phyloP scores from a whole-genome alignment of 2,888 invertebrate genomes.

The Dolichomitus sp. region DNA sequence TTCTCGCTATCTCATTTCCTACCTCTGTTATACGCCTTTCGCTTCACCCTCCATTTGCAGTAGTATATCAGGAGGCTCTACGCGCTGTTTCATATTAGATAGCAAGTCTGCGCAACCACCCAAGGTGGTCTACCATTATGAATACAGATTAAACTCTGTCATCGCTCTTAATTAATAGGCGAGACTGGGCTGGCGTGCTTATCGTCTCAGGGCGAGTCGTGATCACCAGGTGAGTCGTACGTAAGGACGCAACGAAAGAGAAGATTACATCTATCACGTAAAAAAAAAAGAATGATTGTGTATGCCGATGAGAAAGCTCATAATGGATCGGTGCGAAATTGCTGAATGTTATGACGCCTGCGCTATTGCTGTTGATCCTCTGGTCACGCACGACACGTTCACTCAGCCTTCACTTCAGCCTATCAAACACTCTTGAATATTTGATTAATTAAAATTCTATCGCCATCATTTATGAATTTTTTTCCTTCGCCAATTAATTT shows the following conservation, averaged over 20 bases:
- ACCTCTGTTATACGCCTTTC: neutral
- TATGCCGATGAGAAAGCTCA: conserved; percentile 16
- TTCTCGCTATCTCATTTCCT: conserved; percentile 7
- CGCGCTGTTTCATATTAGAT: conserved; percentile 52
- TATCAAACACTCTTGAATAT: neutral
- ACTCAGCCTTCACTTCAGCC: neutral
- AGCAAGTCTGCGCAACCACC: conserved; percentile 12
- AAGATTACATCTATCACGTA: conserved; percentile 30
- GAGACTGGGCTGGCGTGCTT: conserved; percentile 43
- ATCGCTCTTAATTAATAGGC: conserved; percentile 63
- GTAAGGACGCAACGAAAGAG: conserved; percentile 4
- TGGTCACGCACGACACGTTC: conserved; percentile 48
- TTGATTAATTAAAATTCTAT: conserved; percentile 6
- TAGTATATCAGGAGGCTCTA: conserved; percentile 33
- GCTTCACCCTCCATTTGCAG: neutral
- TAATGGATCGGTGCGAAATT: conserved; percentile 59
- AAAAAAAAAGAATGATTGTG: conserved; percentile 8
- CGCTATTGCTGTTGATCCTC: neutral
- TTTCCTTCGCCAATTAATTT: neutral
- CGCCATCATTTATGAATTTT: neutral
- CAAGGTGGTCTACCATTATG: conserved; percentile 29
- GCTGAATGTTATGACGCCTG: conserved; percentile 10
- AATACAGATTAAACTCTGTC: conserved; percentile 65
- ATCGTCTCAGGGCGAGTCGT: conserved; percentile 26
- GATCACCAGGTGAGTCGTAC: conserved; percentile 16